Percentiles rank a stretch among this genome's conserved stretches.
Evolutionary conservation across 2,113 vertebrate genomes (phyloP).

Genomic region (Cavia aperea): DNA sequence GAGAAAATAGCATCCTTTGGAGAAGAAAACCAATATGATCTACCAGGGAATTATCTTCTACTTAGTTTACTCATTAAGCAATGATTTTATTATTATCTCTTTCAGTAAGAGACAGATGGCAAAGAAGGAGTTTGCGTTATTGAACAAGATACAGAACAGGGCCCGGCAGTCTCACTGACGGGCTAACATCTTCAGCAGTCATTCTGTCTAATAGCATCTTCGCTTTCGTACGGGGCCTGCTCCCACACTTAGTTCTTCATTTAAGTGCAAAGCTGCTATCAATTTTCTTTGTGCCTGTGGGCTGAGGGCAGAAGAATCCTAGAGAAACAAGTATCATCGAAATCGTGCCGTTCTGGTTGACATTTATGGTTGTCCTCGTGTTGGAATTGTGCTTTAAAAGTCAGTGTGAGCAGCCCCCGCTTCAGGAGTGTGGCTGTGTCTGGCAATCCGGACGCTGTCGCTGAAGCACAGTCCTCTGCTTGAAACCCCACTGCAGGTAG

Average conservation of each 20-base stretch:
- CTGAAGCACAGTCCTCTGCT: neutral
- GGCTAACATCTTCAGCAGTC: neutral
- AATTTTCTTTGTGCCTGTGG: neutral
- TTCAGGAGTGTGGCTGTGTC: fast-evolving
- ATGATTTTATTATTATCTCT: constrained; percentile 64
- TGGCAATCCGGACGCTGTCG: neutral
- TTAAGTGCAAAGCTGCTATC: neutral
- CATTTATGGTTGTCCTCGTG: neutral
- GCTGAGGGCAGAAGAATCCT: neutral
- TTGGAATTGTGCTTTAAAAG: constrained; percentile 7
- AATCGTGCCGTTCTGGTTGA: neutral
- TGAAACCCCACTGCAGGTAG: neutral
- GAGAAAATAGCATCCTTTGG: constrained; percentile 56
- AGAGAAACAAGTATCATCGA: neutral
- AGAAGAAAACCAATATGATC: constrained; percentile 55
- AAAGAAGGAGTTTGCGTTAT: constrained; percentile 53
- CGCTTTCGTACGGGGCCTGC: neutral
- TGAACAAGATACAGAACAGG: constrained; percentile 33
- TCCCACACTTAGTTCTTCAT: neutral
- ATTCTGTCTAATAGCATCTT: neutral
- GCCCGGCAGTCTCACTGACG: constrained; percentile 21
- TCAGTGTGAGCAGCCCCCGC: neutral
- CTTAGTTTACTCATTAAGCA: constrained; percentile 68
- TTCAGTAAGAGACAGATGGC: constrained; percentile 56
- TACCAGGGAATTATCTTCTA: constrained; percentile 57